Evolutionary conservation across 2,888 invertebrate genomes (phyloP).

Genomic region (Ophioninae sp.): DNA sequence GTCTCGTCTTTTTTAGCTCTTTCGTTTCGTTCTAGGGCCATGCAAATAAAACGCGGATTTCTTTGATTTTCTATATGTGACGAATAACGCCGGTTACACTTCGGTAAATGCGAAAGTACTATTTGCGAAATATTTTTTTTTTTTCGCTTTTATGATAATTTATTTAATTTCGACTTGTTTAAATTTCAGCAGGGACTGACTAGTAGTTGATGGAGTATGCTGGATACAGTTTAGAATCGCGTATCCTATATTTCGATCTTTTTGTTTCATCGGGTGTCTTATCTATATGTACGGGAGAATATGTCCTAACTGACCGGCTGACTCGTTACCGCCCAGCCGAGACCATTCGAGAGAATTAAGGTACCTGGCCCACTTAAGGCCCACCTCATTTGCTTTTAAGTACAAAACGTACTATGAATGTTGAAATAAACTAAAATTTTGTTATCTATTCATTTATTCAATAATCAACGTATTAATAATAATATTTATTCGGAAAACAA

Average conservation of each 20-base stretch:
- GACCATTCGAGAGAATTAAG: too few relatives aligned
- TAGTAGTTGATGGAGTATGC: conserved; percentile 79
- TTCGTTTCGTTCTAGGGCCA: conserved; percentile 71
- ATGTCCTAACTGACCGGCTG: too few relatives aligned
- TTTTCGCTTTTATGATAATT: not conserved
- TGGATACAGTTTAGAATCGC: conserved; percentile 45
- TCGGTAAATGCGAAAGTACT: conserved; percentile 36
- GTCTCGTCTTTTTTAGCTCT: conserved; percentile 45
- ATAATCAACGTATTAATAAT: too few relatives aligned
- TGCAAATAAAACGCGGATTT: conserved; percentile 75
- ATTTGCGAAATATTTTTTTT: conserved; percentile 29
- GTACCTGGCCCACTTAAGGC: too few relatives aligned
- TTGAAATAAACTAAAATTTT: too few relatives aligned
- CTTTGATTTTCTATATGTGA: conserved; percentile 40
- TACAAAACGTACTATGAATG: too few relatives aligned
- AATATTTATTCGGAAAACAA: too few relatives aligned
- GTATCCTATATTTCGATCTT: conserved; percentile 35
- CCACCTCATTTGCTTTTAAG: too few relatives aligned
- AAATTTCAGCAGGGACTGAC: conserved; percentile 77
- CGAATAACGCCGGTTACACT: conserved; percentile 45
- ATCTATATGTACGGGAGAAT: too few relatives aligned
- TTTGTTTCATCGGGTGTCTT: too few relatives aligned
- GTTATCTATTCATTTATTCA: too few relatives aligned
- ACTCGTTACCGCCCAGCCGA: too few relatives aligned
- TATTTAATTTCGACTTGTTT: not conserved